A percentile compares a stretch with the other conserved stretches of the same genome.
Conservation (phyloP, 2,113 vertebrate genomes). For the Phasianus colchicus region DNA sequence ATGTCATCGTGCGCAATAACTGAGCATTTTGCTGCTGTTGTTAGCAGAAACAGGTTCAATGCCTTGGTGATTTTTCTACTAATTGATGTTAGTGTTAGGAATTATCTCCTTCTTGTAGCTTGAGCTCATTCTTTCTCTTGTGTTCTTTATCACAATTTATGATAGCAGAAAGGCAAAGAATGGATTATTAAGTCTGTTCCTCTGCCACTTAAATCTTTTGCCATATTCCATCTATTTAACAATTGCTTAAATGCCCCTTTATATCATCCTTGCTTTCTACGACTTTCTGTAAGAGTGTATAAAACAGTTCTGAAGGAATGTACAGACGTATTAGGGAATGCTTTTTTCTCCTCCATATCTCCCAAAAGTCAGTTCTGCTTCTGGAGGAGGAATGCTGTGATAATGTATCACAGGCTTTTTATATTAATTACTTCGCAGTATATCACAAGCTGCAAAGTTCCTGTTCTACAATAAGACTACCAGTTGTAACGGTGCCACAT, state of each 20-base stretch:
- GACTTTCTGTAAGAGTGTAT: not conserved
- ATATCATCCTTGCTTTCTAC: not conserved
- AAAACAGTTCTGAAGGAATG: not conserved
- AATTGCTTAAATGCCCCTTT: not conserved
- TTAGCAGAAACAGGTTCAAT: slow-evolving; percentile 9
- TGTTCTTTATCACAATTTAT: not conserved
- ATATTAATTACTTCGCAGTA: slow-evolving; percentile 18
- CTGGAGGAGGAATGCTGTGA: not conserved
- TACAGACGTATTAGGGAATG: not conserved
- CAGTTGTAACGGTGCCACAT: not conserved
- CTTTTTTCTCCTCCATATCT: not conserved
- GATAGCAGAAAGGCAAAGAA: not conserved
- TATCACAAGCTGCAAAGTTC: slow-evolving; percentile 2
- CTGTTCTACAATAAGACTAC: slow-evolving; percentile 11
- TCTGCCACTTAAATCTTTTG: not conserved
- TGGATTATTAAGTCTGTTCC: not conserved
- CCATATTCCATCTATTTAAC: not conserved
- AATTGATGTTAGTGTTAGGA: slow-evolving; percentile 22
- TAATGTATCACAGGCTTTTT: slow-evolving; percentile 3
- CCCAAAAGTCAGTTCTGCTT: not conserved
- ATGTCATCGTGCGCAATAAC: not conserved
- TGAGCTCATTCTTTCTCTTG: not conserved
- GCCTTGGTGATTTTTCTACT: slow-evolving; percentile 23
- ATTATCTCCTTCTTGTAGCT: slow-evolving; percentile 29
- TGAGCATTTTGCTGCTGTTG: slow-evolving; percentile 21